Base-by-base conservation (phyloP, 2,888 invertebrate genomes). In the Alitta virens region DNA sequence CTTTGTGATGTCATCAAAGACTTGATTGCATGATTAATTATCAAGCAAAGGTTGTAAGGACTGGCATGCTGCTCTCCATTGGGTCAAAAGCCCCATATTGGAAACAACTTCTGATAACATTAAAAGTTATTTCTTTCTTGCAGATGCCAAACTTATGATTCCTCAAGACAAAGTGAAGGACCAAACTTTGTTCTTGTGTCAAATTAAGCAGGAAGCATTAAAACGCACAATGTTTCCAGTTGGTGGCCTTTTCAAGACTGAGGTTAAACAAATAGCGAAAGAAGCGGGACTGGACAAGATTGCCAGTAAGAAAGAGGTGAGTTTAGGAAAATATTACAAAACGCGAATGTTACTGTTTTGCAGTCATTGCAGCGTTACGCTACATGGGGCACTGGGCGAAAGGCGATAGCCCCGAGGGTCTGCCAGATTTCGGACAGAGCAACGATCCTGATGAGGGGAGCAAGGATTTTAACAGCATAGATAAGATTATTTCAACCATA, bases 161-260 rank as follows among this genome's bases (percentile, higher is more conserved):
- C 89, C 92, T 0, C 78, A 76, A 62, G 96, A 97, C 78, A 77
- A 76, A 26, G 84, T 85, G 51, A 99, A 98, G 84, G 98, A 98
- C 81, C 98, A 99, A 84, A 95, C 96, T 16, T 92, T 96, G 78
- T 98, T 98, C 79, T 83, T 99, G 53, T 90, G 91, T 57, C 92
- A 92, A 84, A 87, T 97, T 16, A 84, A 88, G 52, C 92, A 93
- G 77, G 82, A 85, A 64, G 86, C 94, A 0, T 84, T 99, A 24
- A 86, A 87, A 68, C 87, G 85, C 80, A 90, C 92, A 23, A 90
- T 98, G 89, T 99, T 99, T 83, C 97, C 98, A 0, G 75, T 99
- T 57, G 94, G 94, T 21, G 83, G 86, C 53, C 81, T 91, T 56
- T 77, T 85, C 1, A 98, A 99, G 83, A 77, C 77, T 12, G 84